These are phyloP conservation scores for Chalcosyrphus nemorum DNA, from an alignment of 2,888 invertebrate genomes.

Conservation along the genomic window DNA sequence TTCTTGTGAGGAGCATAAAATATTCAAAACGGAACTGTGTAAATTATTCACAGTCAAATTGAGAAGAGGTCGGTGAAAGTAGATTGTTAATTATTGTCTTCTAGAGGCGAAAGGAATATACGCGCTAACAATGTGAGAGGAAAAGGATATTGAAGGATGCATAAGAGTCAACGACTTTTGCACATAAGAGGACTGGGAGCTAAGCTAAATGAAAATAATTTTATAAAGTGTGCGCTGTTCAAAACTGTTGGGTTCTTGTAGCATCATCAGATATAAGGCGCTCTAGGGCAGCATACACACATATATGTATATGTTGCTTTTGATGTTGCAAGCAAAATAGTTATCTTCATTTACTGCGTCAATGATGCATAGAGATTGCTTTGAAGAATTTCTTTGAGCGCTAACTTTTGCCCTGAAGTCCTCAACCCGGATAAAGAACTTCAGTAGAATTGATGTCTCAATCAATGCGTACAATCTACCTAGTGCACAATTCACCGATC, in stretches of 20 bases:
- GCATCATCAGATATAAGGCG: neutral
- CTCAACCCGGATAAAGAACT: too few relatives aligned
- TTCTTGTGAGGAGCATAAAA: conserved; percentile 29
- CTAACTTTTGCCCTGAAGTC: too few relatives aligned
- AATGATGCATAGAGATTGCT: neutral
- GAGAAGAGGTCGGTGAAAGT: conserved; percentile 29
- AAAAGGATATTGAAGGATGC: conserved; percentile 7
- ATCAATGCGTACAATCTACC: too few relatives aligned
- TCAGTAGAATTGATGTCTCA: too few relatives aligned
- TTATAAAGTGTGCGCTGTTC: neutral
- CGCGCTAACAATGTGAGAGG: conserved; percentile 20
- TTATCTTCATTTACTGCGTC: neutral
- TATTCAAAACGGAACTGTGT: conserved; percentile 28
- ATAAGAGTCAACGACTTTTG: neutral
- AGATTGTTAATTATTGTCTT: conserved; percentile 42
- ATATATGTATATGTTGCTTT: too few relatives aligned
- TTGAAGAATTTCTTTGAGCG: neutral
- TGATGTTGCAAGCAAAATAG: neutral
- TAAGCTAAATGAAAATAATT: neutral
- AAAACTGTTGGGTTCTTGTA: neutral
- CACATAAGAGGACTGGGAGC: neutral
- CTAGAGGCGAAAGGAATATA: neutral
- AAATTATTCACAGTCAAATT: conserved; percentile 52
- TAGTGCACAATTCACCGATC: too few relatives aligned
- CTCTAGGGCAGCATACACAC: neutral